Conservation (phyloP, 2,113 vertebrate genomes). For the Misgurnus mizolepis region DNA sequence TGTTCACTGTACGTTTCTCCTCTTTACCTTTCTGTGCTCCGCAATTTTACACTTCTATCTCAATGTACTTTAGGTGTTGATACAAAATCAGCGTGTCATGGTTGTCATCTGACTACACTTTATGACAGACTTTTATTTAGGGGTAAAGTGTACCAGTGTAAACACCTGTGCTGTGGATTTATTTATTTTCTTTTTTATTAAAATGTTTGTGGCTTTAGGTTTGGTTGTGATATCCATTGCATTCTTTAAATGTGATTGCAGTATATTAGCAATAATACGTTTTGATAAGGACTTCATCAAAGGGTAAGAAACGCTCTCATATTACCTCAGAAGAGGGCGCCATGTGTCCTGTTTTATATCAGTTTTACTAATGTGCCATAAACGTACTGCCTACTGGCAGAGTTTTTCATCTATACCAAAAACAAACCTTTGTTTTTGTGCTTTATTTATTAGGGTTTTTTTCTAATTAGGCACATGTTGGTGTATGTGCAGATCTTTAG, state of each 20-base stretch:
- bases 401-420: not conserved
- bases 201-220: not conserved
- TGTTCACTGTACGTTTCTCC: conserved; percentile 28
- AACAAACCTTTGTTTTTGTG: not conserved
- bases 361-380: not conserved
- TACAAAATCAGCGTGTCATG: not conserved
- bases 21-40: conserved; percentile 34
- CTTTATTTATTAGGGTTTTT: not conserved
- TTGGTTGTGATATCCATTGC: not conserved
- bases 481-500: not conserved
- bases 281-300: not conserved
- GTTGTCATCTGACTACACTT: not conserved
- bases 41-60: conserved; percentile 19
- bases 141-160: not conserved
- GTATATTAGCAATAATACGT: too few relatives aligned
- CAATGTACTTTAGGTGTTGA: not conserved
- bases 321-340: conserved; percentile 33
- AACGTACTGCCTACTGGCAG: not conserved
- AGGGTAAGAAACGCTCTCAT: not conserved
- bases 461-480: not conserved
- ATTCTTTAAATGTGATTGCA: not conserved
- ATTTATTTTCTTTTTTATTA: too few relatives aligned
- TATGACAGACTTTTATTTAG: not conserved
- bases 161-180: too few relatives aligned
- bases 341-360: conserved; percentile 3